Evolutionary conservation across 2,888 invertebrate species (phyloP).

Genomic region (Bursaphelenchus okinawaensis): DNA sequence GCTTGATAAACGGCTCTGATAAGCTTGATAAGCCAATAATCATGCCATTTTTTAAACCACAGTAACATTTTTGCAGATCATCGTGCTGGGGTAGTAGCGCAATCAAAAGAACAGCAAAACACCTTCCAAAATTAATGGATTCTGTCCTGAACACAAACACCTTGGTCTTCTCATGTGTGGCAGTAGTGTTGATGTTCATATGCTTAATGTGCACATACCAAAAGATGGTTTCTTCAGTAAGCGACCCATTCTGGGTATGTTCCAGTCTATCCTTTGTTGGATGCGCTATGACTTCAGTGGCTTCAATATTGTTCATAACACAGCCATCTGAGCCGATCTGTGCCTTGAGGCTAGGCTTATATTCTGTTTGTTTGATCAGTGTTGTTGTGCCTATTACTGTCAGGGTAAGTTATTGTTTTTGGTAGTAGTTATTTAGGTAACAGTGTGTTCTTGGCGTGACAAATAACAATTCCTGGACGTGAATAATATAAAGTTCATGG

Average conservation of each 20-base stretch:
- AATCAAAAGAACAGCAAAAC: slow-evolving; percentile 23
- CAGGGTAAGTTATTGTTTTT: slow-evolving; percentile 24
- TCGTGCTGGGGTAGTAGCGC: slow-evolving; percentile 32
- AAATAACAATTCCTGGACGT: no score
- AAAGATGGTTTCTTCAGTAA: slow-evolving; percentile 31
- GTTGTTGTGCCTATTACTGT: slow-evolving; percentile 44
- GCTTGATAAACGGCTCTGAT: no score
- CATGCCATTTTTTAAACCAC: no score
- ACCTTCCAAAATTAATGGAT: slow-evolving; percentile 29
- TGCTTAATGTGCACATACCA: slow-evolving; percentile 48
- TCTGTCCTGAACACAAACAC: slow-evolving; percentile 32
- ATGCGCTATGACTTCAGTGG: slow-evolving; percentile 35
- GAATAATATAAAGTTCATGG: no score
- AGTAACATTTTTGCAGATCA: slow-evolving; percentile 31
- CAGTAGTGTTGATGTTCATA: slow-evolving; percentile 33
- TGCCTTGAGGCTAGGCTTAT: slow-evolving; percentile 30
- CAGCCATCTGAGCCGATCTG: slow-evolving; percentile 42
- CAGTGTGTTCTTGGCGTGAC: background rate
- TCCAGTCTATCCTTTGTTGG: slow-evolving; percentile 38
- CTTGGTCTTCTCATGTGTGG: slow-evolving; percentile 31
- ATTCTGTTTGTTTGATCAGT: slow-evolving; percentile 38
- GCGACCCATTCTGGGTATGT: slow-evolving; percentile 38
- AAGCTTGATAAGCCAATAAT: no score
- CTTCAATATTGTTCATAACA: slow-evolving; percentile 43
- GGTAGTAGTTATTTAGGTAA: background rate